Percentiles rank a stretch among this genome's conserved stretches.
phyloP scores from a whole-genome alignment of 2,797 vertebrate species.

The Scolopax bukidnonensis region DNA sequence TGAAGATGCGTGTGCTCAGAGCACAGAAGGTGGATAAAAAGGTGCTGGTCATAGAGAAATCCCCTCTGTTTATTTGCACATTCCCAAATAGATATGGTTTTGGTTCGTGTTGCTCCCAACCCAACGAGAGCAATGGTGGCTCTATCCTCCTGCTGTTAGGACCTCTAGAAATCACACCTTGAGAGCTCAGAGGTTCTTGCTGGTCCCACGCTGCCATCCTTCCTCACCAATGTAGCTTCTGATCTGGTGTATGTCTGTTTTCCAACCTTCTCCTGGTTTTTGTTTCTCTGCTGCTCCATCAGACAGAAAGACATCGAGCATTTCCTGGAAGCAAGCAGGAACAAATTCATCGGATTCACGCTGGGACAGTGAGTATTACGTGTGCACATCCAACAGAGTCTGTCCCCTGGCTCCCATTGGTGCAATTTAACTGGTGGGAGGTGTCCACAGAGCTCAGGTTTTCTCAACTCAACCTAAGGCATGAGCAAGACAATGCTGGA shows the following conservation, averaged over 20 bases:
- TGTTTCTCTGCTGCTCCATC: conserved; percentile 21
- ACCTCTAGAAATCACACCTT: neutral
- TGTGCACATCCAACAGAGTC: accelerated
- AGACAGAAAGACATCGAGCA: conserved; percentile 98
- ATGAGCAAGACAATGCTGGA: neutral
- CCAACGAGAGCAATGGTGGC: accelerated
- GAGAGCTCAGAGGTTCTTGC: neutral
- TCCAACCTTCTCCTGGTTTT: neutral
- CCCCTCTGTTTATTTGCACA: accelerated
- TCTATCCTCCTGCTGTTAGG: accelerated
- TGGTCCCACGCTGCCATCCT: neutral
- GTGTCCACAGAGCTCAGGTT: neutral
- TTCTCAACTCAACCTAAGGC: neutral
- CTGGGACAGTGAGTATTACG: conserved; percentile 88
- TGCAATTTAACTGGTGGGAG: neutral
- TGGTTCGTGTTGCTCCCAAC: accelerated
- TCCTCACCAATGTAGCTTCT: neutral
- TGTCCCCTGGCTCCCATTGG: neutral
- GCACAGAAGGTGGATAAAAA: neutral
- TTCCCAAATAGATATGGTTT: neutral
- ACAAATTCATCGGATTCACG: conserved; percentile 98
- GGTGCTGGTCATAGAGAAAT: neutral
- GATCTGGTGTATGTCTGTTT: accelerated
- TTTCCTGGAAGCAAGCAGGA: conserved; percentile 94
- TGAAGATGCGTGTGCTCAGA: neutral